Conservation (phyloP, 2,113 vertebrate genomes). For the Chloropsis cyanopogon region DNA sequence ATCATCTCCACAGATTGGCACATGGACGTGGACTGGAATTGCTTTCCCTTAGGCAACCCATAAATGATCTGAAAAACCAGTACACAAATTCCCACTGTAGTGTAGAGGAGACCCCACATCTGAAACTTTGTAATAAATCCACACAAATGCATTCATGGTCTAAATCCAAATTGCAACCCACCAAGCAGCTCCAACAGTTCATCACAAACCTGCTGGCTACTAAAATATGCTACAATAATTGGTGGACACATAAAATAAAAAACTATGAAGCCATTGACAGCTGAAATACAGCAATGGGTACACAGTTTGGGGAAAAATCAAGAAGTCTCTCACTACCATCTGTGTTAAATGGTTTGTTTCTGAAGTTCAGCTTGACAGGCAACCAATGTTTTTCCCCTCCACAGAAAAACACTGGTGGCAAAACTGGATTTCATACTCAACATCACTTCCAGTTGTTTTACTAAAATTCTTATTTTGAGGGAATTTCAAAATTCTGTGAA, state of each 20-base stretch:
- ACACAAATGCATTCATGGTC: not conserved
- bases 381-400: not conserved
- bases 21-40: fast-evolving
- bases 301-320: not conserved
- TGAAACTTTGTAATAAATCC: not conserved
- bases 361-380: not conserved
- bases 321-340: not conserved
- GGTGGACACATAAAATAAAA: not conserved
- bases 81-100: not conserved
- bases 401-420: not conserved
- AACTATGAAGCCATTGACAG: not conserved
- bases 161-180: not conserved
- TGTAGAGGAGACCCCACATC: not conserved
- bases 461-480: not conserved
- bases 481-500: not conserved
- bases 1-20: not conserved
- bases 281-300: not conserved
- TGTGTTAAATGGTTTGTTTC: not conserved
- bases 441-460: not conserved
- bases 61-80: not conserved
- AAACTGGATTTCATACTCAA: not conserved
- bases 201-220: not conserved
- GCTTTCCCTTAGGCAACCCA: not conserved
- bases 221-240: not conserved
- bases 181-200: not conserved